A percentile compares a stretch with the other conserved stretches of the same genome.
phyloP scores from a whole-genome alignment of 2,797 vertebrate genomes.

The Pipistrellus nathusii region DNA sequence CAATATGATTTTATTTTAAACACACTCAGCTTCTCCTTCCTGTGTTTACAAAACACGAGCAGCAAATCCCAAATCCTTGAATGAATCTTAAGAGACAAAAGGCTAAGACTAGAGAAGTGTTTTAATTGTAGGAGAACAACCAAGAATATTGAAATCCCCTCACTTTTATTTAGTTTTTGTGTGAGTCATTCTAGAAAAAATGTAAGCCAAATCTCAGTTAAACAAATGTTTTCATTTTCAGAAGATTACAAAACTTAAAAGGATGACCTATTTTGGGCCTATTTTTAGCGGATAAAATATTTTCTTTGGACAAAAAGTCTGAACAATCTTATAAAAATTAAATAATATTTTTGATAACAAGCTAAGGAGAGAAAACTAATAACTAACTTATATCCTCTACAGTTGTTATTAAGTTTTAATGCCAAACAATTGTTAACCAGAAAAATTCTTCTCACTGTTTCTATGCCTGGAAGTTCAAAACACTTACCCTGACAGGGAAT shows the following conservation, averaged over 20 bases:
- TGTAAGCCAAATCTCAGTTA: conserved; percentile 25
- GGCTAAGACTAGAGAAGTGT: neutral
- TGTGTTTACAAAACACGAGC: conserved; percentile 16
- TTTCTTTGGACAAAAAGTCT: neutral
- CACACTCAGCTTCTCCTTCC: neutral
- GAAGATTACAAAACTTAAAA: conserved; percentile 24
- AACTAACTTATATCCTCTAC: neutral
- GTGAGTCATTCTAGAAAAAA: conserved; percentile 10
- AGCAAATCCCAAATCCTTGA: neutral
- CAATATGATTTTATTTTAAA: neutral
- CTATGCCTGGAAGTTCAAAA: neutral
- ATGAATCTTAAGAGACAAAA: conserved; percentile 41
- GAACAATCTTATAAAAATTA: neutral
- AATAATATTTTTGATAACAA: neutral
- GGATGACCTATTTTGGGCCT: neutral
- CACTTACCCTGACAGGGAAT: neutral
- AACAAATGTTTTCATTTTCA: conserved; percentile 27
- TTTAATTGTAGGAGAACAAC: neutral
- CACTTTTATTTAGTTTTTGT: neutral
- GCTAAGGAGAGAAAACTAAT: neutral
- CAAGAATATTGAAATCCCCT: neutral
- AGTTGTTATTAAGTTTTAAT: neutral
- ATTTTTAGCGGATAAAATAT: conserved; percentile 7
- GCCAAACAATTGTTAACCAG: neutral
- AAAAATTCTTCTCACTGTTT: conserved; percentile 15